phyloP scores from a whole-genome alignment of 2,888 invertebrate species.

The Parapristionchus giblindavisi region DNA sequence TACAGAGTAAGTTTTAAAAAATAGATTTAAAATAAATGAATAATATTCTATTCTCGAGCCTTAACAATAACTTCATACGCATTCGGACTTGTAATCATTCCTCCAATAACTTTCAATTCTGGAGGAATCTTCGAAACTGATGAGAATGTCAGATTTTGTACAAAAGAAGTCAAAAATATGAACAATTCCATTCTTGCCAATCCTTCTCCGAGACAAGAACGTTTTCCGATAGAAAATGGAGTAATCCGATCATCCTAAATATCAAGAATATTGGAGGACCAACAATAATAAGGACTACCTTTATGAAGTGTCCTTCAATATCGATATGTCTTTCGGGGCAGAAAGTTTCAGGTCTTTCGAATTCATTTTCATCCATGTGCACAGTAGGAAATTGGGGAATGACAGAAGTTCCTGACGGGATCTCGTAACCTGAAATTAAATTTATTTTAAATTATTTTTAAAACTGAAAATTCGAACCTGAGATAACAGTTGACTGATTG shows the following conservation, averaged over 20 bases:
- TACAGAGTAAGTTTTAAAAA: no score
- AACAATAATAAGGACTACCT: background rate
- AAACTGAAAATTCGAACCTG: background rate
- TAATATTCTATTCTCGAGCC: no score
- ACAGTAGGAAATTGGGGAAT: constrained; percentile 18
- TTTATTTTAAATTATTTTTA: background rate
- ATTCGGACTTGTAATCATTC: no score
- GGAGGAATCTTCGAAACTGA: constrained; percentile 1
- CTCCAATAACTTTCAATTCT: no score
- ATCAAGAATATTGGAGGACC: background rate
- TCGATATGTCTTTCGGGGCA: constrained; percentile 26
- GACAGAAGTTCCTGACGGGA: background rate
- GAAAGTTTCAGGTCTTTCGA: constrained; percentile 25
- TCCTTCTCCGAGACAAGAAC: constrained; percentile 12
- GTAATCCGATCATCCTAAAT: constrained; percentile 19
- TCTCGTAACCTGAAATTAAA: background rate
- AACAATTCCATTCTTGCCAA: constrained; percentile 4
- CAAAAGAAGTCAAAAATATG: constrained; percentile 14
- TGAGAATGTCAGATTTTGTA: background rate
- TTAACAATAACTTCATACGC: no score
- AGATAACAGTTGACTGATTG: constrained; percentile 5
- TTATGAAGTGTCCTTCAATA: constrained; percentile 1
- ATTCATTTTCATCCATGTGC: constrained; percentile 1
- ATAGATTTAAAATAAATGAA: no score
- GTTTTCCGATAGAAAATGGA: constrained; percentile 20